Conservation (phyloP, 2,113 vertebrate genomes). For the Gobiocypris rarus region DNA sequence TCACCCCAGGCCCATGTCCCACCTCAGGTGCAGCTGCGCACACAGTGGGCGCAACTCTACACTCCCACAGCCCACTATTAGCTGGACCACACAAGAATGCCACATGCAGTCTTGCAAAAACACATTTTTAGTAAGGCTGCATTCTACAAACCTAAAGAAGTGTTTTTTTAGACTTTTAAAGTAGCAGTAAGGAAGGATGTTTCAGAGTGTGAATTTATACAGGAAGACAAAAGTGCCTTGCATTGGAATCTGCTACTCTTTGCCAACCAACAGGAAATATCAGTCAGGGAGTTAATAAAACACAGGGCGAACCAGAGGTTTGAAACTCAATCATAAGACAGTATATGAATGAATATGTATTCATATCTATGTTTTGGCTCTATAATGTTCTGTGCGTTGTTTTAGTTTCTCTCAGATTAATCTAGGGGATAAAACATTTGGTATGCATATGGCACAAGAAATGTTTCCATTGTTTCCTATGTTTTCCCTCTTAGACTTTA, state of each 20-base stretch:
- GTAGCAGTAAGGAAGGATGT: conserved; percentile 16
- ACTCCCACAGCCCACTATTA: conserved; percentile 7
- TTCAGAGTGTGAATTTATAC: conserved; percentile 36
- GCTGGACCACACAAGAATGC: conserved; percentile 47
- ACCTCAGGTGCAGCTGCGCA: conserved; percentile 30
- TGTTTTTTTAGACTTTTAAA: conserved; percentile 14
- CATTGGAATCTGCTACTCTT: conserved; percentile 31
- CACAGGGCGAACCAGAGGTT: conserved; percentile 3
- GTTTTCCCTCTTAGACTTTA: background rate
- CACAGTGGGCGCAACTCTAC: background rate
- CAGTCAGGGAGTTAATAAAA: conserved; percentile 41
- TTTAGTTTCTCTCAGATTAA: background rate
- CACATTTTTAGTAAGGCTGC: conserved; percentile 24
- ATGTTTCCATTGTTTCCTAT: background rate
- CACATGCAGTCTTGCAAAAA: conserved; percentile 35
- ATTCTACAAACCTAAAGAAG: conserved; percentile 19
- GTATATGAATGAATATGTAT: background rate
- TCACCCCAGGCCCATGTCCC: background rate
- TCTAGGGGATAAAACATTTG: background rate
- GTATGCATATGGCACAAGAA: background rate
- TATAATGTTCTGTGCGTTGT: background rate
- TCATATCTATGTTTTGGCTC: background rate
- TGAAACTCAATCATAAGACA: background rate
- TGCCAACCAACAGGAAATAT: conserved; percentile 53
- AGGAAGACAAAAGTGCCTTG: conserved; percentile 47